Percentiles rank a stretch among this genome's conserved stretches.
These are phyloP conservation scores for Syritta pipiens DNA, from an alignment of 2,888 invertebrate species.

Conservation along the genomic window DNA sequence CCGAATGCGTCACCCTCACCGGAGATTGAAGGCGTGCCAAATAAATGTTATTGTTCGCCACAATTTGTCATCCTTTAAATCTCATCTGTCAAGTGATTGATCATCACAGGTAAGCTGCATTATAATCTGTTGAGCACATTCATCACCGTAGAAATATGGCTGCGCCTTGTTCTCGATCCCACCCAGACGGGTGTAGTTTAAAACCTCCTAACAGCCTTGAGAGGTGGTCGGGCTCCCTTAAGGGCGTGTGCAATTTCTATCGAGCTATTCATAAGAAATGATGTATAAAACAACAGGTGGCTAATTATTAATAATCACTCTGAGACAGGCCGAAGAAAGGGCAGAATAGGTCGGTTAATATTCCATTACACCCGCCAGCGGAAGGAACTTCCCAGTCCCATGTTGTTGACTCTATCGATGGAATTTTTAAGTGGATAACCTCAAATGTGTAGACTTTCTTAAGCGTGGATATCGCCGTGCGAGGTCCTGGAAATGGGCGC, in stretches of 20 bases:
- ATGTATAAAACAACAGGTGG: constrained; percentile 64
- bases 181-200: too few relatives aligned
- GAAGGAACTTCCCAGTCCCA: neutral
- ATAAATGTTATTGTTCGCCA: neutral
- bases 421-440: constrained; percentile 41
- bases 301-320: constrained; percentile 35
- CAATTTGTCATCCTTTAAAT: neutral
- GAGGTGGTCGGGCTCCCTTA: too few relatives aligned
- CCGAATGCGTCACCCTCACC: too few relatives aligned
- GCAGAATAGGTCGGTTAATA: neutral
- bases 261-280: constrained; percentile 56
- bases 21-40: neutral
- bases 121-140: neutral
- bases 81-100: constrained; percentile 5
- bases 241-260: constrained; percentile 27
- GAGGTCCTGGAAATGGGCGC: constrained; percentile 27
- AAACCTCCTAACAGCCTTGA: too few relatives aligned
- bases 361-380: constrained; percentile 1
- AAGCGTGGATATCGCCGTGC: constrained; percentile 9
- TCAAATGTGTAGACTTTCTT: constrained; percentile 23
- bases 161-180: too few relatives aligned
- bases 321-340: constrained; percentile 8
- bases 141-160: neutral
- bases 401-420: constrained; percentile 37
- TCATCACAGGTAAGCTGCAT: neutral